A percentile compares a stretch with the other conserved stretches of the same genome.
phyloP scores from a whole-genome alignment of 2,888 invertebrate genomes.

The Platycnemis pennipes region DNA sequence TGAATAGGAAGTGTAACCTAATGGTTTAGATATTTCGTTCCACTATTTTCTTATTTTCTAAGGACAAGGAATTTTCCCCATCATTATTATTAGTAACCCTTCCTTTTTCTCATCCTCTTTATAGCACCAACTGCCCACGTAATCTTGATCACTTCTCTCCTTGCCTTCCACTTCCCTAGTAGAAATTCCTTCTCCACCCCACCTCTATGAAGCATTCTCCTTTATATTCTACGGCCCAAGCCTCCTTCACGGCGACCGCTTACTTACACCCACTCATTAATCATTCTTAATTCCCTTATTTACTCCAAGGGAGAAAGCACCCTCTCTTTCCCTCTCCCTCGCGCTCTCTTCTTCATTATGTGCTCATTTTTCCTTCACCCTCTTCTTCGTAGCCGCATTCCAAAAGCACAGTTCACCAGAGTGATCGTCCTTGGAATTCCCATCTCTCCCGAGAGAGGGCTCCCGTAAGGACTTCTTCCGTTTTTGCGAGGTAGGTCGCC shows the following conservation, averaged over 20 bases:
- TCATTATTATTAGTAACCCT: neutral
- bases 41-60: too few species aligned
- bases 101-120: neutral
- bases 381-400: neutral
- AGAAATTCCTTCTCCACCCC: neutral
- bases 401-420: neutral
- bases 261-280: conserved; percentile 15
- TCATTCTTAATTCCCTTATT: conserved; percentile 36
- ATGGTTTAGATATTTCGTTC: neutral
- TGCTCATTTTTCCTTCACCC: neutral
- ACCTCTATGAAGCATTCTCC: neutral
- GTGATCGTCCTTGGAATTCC: neutral
- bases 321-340: neutral
- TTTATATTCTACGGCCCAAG: neutral
- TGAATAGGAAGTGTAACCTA: neutral
- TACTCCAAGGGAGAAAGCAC: neutral
- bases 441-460: neutral
- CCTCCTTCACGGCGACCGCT: neutral
- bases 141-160: neutral
- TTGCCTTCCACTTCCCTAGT: neutral
- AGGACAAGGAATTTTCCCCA: too few species aligned
- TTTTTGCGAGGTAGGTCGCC: neutral
- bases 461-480: neutral
- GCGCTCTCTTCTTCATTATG: neutral
- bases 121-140: neutral